Conservation (phyloP, 2,888 invertebrate species). For the Entomobrya multifasciata region DNA sequence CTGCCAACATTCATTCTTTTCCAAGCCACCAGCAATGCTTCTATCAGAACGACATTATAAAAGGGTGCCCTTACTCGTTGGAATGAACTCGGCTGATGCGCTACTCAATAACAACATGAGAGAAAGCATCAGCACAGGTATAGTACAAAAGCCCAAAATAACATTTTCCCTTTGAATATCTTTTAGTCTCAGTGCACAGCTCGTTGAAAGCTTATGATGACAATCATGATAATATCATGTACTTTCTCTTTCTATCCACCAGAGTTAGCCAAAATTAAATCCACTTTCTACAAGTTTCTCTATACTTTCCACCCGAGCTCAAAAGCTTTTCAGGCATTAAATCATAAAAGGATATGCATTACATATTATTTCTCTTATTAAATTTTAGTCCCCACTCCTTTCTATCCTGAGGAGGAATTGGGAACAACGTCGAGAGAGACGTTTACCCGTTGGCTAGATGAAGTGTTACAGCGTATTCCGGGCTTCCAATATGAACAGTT, state of each 20-base stretch:
- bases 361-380: slow-evolving; percentile 42
- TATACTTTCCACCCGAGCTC: neutral
- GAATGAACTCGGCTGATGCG: slow-evolving; percentile 55
- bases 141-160: neutral
- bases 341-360: slow-evolving; percentile 14
- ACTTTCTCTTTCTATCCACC: slow-evolving; percentile 26
- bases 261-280: slow-evolving; percentile 18
- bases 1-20: slow-evolving; percentile 54
- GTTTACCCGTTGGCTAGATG: slow-evolving; percentile 48
- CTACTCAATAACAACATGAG: slow-evolving; percentile 20
- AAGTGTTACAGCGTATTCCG: slow-evolving; percentile 37
- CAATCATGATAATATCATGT: neutral
- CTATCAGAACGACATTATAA: slow-evolving; percentile 57
- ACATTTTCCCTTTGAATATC: neutral
- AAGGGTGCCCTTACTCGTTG: slow-evolving; percentile 62
- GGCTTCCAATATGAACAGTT: slow-evolving; percentile 19
- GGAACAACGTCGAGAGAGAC: slow-evolving; percentile 36
- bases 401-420: slow-evolving; percentile 29
- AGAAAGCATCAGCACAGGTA: slow-evolving; percentile 40
- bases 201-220: neutral
- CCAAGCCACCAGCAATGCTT: slow-evolving; percentile 46
- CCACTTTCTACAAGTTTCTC: slow-evolving; percentile 22
- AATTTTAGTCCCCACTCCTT: slow-evolving; percentile 11
- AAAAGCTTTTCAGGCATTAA: slow-evolving; percentile 32
- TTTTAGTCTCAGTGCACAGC: too few relatives aligned